Conservation (phyloP, 2,888 invertebrate genomes). For the Caenorhabditis panamensis region DNA sequence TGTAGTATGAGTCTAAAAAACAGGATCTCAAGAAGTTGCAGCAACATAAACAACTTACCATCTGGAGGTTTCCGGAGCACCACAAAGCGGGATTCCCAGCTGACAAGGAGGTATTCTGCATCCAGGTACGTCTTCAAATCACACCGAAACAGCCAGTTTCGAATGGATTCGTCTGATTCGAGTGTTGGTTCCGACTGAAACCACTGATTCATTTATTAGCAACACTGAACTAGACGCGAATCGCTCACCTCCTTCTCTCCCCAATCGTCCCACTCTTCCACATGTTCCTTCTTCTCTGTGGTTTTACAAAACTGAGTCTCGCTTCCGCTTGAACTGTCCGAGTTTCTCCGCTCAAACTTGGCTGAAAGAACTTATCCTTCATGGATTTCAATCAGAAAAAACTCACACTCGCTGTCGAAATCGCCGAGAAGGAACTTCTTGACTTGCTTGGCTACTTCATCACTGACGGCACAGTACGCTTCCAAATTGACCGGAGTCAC, state of each 20-base stretch:
- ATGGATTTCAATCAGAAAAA: not conserved
- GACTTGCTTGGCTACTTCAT: slow-evolving; percentile 52
- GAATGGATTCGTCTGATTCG: slow-evolving; percentile 51
- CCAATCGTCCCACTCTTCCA: slow-evolving; percentile 57
- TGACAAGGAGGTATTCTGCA: slow-evolving; percentile 53
- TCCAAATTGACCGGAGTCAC: slow-evolving; percentile 48
- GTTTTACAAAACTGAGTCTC: slow-evolving; percentile 41
- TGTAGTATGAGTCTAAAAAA: slow-evolving; percentile 44
- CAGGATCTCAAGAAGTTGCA: not conserved
- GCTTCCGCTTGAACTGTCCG: slow-evolving; percentile 45
- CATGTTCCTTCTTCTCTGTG: slow-evolving; percentile 54
- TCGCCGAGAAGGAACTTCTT: slow-evolving; percentile 49
- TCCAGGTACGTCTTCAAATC: slow-evolving; percentile 47
- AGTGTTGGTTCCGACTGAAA: slow-evolving; percentile 2
- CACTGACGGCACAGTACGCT: slow-evolving; percentile 36
- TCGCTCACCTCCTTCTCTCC: slow-evolving; percentile 47
- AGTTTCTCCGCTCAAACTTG: slow-evolving; percentile 46
- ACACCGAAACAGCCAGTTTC: slow-evolving; percentile 56
- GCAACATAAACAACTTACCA: slow-evolving; percentile 15
- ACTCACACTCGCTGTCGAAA: slow-evolving; percentile 38
- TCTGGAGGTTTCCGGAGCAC: slow-evolving; percentile 49
- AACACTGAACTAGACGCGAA: no score
- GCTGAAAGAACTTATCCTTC: slow-evolving; percentile 43
- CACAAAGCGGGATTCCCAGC: slow-evolving; percentile 55
- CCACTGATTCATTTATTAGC: not conserved